Percentiles rank a stretch among this genome's conserved stretches.
phyloP scores from a whole-genome alignment of 2,113 vertebrate genomes.

The Myotis davidii region DNA sequence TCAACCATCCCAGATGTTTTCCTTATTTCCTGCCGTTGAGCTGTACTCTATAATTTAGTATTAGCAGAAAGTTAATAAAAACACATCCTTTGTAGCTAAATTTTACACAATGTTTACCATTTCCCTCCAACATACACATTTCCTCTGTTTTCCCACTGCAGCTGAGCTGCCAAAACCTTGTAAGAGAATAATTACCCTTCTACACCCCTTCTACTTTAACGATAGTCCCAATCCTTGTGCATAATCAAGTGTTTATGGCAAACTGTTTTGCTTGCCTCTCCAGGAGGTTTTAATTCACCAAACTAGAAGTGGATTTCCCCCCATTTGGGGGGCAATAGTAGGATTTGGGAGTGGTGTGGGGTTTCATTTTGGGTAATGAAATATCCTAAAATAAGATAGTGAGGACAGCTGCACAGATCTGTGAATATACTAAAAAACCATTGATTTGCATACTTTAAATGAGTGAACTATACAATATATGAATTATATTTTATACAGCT shows the following conservation, averaged over 20 bases:
- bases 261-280: constrained; percentile 21
- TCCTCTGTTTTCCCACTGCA: constrained; percentile 73
- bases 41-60: constrained; percentile 77
- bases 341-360: not conserved
- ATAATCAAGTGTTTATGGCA: constrained; percentile 19
- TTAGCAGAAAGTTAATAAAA: constrained; percentile 76
- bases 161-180: constrained; percentile 68
- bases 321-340: not conserved
- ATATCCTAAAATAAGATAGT: not conserved
- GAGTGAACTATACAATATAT: not conserved
- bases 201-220: constrained; percentile 34
- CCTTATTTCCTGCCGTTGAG: constrained; percentile 67
- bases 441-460: not conserved
- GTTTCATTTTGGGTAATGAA: not conserved
- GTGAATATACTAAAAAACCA: not conserved
- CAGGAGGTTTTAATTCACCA: constrained; percentile 17
- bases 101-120: constrained; percentile 71
- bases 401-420: not conserved
- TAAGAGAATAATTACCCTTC: constrained; percentile 66
- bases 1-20: constrained; percentile 67
- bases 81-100: constrained; percentile 76
- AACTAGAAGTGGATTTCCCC: not conserved
- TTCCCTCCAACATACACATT: constrained; percentile 72
- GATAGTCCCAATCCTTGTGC: not conserved
- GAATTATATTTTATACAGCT: not conserved